These are phyloP conservation scores for Huso huso DNA, from an alignment of 2,797 vertebrate species.

Conservation along the genomic window DNA sequence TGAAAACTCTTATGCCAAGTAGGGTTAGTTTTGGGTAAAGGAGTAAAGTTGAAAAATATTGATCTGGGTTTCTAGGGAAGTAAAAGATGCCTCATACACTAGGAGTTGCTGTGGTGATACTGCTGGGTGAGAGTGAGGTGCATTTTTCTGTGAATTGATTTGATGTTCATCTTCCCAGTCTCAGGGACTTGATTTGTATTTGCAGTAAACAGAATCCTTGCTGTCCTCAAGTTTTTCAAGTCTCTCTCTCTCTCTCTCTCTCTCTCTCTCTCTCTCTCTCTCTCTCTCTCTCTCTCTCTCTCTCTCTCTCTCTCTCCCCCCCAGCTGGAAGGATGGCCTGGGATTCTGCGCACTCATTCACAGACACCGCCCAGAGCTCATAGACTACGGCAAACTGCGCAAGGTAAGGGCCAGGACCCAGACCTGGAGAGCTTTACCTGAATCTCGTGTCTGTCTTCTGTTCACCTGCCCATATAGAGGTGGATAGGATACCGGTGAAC, in stretches of 20 bases:
- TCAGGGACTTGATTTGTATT: no score
- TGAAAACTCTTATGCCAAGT: no score
- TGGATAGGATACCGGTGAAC: no score
- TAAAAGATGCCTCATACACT: no score
- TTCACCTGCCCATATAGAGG: neutral
- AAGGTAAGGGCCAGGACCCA: constrained; percentile 61
- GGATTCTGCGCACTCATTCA: constrained; percentile 98
- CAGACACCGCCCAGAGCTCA: constrained; percentile 94
- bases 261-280: constrained; percentile 11
- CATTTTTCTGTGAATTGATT: no score
- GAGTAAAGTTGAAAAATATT: no score
- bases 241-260: constrained; percentile 5
- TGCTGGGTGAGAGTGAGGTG: no score
- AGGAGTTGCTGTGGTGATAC: no score
- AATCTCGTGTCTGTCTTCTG: neutral
- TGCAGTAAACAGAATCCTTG: neutral
- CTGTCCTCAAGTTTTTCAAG: neutral
- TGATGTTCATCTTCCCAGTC: no score
- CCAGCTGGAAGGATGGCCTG: constrained; percentile 94
- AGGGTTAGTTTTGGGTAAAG: no score
- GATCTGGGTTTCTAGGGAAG: no score
- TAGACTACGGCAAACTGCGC: constrained; percentile 91
- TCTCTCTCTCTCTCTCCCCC: constrained; percentile 12
- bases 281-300: constrained; percentile 12
- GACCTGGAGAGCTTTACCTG: no score